A percentile compares a stretch with the other conserved stretches of the same genome.
Conservation (phyloP, 2,888 invertebrate species). For the Flabesymbios commensalis region DNA sequence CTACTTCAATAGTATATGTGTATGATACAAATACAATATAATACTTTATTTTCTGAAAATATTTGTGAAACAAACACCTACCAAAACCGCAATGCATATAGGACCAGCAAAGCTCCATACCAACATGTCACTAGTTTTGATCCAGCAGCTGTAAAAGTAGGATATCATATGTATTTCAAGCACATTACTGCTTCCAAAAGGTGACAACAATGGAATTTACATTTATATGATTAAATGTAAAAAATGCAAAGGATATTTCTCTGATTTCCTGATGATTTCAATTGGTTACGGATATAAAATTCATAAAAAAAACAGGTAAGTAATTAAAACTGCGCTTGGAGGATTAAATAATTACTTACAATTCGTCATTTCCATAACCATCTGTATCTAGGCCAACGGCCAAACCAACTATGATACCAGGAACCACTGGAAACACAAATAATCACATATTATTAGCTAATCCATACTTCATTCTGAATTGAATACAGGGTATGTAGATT, state of each 20-base stretch:
- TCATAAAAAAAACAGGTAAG: too few species aligned
- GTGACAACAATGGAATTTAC: neutral
- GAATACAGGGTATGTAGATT: too few species aligned
- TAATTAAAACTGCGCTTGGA: too few species aligned
- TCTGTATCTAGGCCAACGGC: conserved; percentile 91
- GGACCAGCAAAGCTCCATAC: conserved; percentile 96
- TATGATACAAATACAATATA: too few species aligned
- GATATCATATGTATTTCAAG: neutral
- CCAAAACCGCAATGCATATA: conserved; percentile 76
- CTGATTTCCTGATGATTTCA: too few species aligned
- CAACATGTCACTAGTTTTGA: conserved; percentile 88
- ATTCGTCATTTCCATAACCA: conserved; percentile 90
- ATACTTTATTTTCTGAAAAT: too few species aligned
- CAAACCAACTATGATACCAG: conserved; percentile 86
- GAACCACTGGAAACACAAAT: conserved; percentile 62
- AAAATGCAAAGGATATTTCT: too few species aligned
- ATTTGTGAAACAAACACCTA: too few species aligned
- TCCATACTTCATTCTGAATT: too few species aligned
- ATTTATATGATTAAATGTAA: neutral
- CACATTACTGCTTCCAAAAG: neutral
- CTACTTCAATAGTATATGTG: too few species aligned
- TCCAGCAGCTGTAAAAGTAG: conserved; percentile 79
- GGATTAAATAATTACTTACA: conserved; percentile 71
- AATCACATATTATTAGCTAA: neutral
- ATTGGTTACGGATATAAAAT: too few species aligned